These are phyloP conservation scores for Coenonympha arcania DNA, from an alignment of 2,888 invertebrate genomes.

Conservation along the genomic window DNA sequence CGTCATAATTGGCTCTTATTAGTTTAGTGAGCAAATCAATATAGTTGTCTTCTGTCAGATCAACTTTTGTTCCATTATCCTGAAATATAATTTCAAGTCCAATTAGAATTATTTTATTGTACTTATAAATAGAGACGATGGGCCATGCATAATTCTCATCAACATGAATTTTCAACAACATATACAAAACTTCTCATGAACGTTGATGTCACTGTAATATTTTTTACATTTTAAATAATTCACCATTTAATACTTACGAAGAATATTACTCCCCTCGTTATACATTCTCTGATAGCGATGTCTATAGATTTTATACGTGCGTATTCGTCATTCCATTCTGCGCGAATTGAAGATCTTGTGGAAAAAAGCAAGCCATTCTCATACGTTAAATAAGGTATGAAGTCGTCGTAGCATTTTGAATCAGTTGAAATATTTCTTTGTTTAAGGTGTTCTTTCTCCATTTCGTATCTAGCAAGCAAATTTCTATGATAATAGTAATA, in stretches of 20 bases:
- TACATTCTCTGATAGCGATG: conserved; percentile 57
- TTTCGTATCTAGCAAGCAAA: conserved; percentile 48
- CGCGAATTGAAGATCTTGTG: conserved; percentile 40
- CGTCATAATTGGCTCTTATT: conserved; percentile 56
- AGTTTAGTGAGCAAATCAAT: conserved; percentile 52
- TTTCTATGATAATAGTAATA: conserved; percentile 59
- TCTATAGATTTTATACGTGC: conserved; percentile 51
- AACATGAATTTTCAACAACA: background rate
- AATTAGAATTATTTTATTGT: background rate
- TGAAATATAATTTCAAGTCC: too few relatives aligned
- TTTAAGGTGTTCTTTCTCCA: conserved; percentile 51
- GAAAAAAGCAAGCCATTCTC: conserved; percentile 62
- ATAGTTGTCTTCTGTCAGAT: conserved; percentile 53
- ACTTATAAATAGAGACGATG: background rate
- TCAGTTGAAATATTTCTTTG: conserved; percentile 26
- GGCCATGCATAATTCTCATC: background rate
- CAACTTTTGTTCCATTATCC: conserved; percentile 52
- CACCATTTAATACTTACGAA: conserved; percentile 46
- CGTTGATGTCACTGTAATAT: too few relatives aligned
- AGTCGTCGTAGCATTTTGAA: conserved; percentile 39
- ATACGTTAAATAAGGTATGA: conserved; percentile 52
- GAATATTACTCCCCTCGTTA: conserved; percentile 52
- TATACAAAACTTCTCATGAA: too few relatives aligned
- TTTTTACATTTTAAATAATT: too few relatives aligned
- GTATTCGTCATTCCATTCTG: conserved; percentile 42